Evolutionary conservation across 2,113 vertebrate genomes (phyloP).

Genomic region (Nothocercus nigrocapillus): DNA sequence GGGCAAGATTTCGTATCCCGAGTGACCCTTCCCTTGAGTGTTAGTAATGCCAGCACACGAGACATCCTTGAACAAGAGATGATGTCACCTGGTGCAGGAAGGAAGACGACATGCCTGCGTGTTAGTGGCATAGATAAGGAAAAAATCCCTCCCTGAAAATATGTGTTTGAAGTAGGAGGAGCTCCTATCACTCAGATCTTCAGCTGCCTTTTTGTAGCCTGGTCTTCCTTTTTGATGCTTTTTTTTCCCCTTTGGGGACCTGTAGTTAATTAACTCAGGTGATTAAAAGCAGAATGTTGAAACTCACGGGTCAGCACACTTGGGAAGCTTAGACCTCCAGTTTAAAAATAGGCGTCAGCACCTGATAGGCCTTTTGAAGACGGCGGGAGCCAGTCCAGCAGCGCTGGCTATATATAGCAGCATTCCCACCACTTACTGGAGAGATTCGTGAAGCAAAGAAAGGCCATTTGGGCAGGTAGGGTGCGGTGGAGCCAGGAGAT

Average conservation of each 20-base stretch:
- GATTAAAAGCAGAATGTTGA: conserved; percentile 44
- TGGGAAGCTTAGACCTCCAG: conserved; percentile 40
- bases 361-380: conserved; percentile 58
- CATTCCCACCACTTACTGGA: background rate
- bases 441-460: conserved; percentile 6
- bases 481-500: background rate
- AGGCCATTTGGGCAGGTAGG: conserved; percentile 34
- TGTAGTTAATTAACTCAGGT: conserved; percentile 52
- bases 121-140: conserved; percentile 30
- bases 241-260: conserved; percentile 1
- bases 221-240: conserved; percentile 56
- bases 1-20: background rate
- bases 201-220: conserved; percentile 41
- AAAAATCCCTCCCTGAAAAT: background rate
- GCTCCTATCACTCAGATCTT: conserved; percentile 14
- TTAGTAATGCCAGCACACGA: background rate
- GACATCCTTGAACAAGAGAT: background rate
- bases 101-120: conserved; percentile 25
- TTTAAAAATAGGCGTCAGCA: conserved; percentile 51
- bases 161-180: conserved; percentile 43
- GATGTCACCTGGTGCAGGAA: conserved; percentile 5
- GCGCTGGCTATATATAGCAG: background rate
- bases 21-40: background rate
- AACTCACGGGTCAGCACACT: conserved; percentile 25
- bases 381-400: background rate